phyloP scores from a whole-genome alignment of 2,888 invertebrate species.

The Hypolimnas misippus region DNA sequence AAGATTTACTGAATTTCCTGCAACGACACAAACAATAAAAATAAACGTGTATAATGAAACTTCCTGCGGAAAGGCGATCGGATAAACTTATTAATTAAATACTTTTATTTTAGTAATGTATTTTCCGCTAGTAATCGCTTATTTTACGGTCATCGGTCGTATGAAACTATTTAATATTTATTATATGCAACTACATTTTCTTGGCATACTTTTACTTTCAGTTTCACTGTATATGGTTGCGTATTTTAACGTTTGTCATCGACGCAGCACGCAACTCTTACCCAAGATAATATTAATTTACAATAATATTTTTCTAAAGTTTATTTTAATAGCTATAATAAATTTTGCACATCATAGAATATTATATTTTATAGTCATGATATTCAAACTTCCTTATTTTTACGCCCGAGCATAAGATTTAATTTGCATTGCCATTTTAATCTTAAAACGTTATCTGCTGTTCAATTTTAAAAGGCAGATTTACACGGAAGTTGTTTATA shows the following conservation, averaged over 20 bases:
- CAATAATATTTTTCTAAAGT: not conserved
- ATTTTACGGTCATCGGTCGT: constrained; percentile 30
- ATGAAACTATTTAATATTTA: constrained; percentile 35
- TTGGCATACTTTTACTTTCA: constrained; percentile 66
- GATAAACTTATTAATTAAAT: constrained; percentile 18
- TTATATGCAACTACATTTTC: constrained; percentile 59
- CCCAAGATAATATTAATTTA: constrained; percentile 17
- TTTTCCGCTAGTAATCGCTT: constrained; percentile 15
- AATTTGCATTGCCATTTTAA: constrained; percentile 29
- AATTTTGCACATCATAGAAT: not conserved
- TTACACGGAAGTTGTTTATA: constrained; percentile 27
- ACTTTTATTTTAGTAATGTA: not conserved
- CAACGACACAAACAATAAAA: constrained; percentile 2
- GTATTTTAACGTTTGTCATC: constrained; percentile 56
- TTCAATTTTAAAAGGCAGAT: constrained; percentile 30
- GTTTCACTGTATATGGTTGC: constrained; percentile 63
- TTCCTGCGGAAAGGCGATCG: constrained; percentile 23
- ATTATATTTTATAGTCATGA: constrained; percentile 28
- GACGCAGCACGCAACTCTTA: constrained; percentile 53
- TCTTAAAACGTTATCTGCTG: constrained; percentile 16
- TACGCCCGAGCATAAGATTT: constrained; percentile 10
- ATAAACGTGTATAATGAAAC: not conserved
- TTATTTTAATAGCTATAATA: not conserved
- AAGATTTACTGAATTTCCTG: constrained; percentile 14
- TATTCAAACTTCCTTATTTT: constrained; percentile 35